Conservation (phyloP, 37 sponge, comb jelly and placozoan genomes). For the Lycopodina hypogea region DNA sequence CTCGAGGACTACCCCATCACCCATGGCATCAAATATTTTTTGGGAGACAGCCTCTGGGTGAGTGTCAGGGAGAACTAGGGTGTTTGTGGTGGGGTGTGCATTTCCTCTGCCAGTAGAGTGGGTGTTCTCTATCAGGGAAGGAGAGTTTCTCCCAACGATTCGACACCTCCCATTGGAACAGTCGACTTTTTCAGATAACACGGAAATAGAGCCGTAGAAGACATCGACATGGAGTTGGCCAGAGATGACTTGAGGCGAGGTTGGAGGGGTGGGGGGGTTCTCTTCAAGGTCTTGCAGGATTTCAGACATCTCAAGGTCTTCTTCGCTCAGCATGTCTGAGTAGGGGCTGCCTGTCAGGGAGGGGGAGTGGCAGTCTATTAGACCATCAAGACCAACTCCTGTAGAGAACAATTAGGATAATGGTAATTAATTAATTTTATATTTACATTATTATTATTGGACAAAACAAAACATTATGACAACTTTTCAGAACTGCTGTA, state of each 20-base stretch:
- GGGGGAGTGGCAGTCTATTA: not conserved
- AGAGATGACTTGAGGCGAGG: conserved; percentile 32
- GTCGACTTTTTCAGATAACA: conserved; percentile 22
- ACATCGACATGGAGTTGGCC: conserved; percentile 35
- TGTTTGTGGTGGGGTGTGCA: not conserved
- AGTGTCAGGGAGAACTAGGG: conserved; percentile 16
- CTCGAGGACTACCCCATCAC: conserved; percentile 50
- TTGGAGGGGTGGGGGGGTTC: conserved; percentile 34
- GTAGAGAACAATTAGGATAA: too few relatives aligned
- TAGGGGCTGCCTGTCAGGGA: not conserved
- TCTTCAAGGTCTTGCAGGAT: conserved; percentile 1
- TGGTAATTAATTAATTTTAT: too few relatives aligned
- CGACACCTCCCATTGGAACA: conserved; percentile 37
- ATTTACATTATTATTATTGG: too few relatives aligned
- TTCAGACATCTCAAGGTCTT: not conserved
- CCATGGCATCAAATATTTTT: conserved; percentile 48
- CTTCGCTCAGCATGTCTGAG: not conserved
- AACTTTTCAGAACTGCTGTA: too few relatives aligned
- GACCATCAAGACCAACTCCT: too few relatives aligned
- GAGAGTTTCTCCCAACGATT: conserved; percentile 5
- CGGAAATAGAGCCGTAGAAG: conserved; percentile 32
- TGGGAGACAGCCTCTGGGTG: conserved; percentile 43
- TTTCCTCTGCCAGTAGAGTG: conserved; percentile 2
- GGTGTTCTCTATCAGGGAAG: not conserved
- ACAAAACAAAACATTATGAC: too few relatives aligned